Evolutionary conservation across 2,113 vertebrate species (phyloP).

Genomic region (Oceanodroma tethys): DNA sequence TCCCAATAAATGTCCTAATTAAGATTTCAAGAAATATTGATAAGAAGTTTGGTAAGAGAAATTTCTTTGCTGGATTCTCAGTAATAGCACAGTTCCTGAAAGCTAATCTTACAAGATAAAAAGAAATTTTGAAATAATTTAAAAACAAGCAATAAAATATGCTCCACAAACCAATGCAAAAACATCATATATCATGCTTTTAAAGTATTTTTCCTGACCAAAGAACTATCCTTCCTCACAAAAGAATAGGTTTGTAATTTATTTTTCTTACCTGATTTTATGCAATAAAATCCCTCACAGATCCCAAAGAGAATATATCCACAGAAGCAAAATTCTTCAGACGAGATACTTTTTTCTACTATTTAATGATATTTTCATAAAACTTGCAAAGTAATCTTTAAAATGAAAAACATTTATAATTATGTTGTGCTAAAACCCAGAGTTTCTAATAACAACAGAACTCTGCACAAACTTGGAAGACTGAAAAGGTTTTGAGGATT

Average conservation of each 20-base stretch:
- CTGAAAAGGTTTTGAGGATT: background rate
- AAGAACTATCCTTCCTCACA: background rate
- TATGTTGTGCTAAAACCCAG: background rate
- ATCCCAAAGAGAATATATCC: background rate
- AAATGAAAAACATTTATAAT: background rate
- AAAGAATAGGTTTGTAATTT: background rate
- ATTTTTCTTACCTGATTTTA: background rate
- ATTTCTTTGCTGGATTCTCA: background rate
- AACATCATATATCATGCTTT: background rate
- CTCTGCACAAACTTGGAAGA: background rate
- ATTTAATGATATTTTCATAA: background rate
- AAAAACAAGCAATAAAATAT: background rate
- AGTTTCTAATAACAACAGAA: background rate
- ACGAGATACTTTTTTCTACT: background rate
- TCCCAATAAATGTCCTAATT: background rate
- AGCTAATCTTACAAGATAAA: background rate
- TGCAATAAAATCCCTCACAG: background rate
- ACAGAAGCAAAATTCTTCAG: background rate
- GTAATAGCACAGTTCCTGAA: background rate
- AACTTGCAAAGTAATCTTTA: background rate
- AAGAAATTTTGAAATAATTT: background rate
- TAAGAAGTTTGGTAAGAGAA: background rate
- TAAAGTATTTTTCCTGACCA: background rate
- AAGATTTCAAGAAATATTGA: background rate
- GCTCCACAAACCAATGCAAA: background rate